These are phyloP conservation scores for Frieseomelitta varia DNA, from an alignment of 1,140 invertebrate genomes.

Conservation along the genomic window DNA sequence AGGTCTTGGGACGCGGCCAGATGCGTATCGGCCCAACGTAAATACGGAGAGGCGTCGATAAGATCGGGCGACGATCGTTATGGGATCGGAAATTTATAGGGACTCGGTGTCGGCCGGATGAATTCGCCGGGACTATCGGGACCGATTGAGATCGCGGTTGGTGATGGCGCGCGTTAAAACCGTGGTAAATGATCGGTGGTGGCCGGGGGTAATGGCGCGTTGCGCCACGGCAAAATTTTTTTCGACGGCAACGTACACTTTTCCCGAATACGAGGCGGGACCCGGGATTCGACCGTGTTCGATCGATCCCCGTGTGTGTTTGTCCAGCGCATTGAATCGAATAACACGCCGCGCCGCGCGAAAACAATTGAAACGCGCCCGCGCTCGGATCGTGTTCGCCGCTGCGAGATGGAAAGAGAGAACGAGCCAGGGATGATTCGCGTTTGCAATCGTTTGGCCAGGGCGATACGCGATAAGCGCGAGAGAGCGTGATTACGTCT, in stretches of 20 bases:
- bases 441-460: not conserved
- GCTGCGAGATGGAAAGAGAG: not conserved
- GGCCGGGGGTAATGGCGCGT: conserved; percentile 38
- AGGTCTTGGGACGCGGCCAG: not conserved
- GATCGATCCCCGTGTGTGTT: conserved; percentile 24
- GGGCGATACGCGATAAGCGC: conserved; percentile 31
- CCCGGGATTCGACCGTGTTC: not conserved
- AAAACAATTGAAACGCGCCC: conserved; percentile 10
- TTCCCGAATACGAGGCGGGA: conserved; percentile 17
- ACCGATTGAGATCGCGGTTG: conserved; percentile 30
- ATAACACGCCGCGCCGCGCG: conserved; percentile 23
- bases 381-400: not conserved
- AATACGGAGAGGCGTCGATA: conserved; percentile 40
- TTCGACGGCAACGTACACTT: conserved; percentile 41
- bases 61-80: conserved; percentile 37
- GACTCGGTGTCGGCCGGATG: conserved; percentile 5
- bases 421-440: not conserved
- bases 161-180: conserved; percentile 37
- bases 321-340: conserved; percentile 40
- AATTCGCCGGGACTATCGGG: conserved; percentile 21
- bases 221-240: not conserved
- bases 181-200: conserved; percentile 23
- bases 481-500: conserved; percentile 21
- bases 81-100: conserved; percentile 42
- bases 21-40: conserved; percentile 38